phyloP scores from a whole-genome alignment of 2,888 invertebrate species.

The Auanema sp. region DNA sequence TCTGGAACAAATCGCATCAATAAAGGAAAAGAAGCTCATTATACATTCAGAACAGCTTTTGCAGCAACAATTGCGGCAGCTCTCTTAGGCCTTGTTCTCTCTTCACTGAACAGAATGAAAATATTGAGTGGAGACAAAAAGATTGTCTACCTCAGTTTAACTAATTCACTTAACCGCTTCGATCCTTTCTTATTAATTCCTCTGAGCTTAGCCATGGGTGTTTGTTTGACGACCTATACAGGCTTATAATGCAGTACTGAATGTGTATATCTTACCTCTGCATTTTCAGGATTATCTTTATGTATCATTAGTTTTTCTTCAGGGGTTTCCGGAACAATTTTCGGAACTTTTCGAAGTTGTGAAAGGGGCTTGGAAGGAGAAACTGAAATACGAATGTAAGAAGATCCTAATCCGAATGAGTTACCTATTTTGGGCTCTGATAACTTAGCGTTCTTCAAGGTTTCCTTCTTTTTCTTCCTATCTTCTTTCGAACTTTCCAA shows the following conservation, averaged over 20 bases:
- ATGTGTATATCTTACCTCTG: constrained; percentile 7
- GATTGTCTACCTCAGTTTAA: constrained; percentile 21
- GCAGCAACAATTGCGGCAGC: constrained; percentile 19
- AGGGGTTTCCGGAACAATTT: constrained; percentile 38
- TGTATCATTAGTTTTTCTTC: constrained; percentile 33
- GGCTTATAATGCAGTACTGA: background rate
- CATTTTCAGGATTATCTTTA: constrained; percentile 6
- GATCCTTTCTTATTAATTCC: constrained; percentile 21
- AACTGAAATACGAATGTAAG: background rate
- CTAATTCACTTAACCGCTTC: constrained; percentile 31
- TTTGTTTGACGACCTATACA: constrained; percentile 37
- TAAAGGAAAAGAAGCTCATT: background rate
- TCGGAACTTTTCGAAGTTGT: constrained; percentile 75
- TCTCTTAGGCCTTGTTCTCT: constrained; percentile 14
- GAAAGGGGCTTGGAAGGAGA: constrained; percentile 73
- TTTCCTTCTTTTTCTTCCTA: constrained; percentile 6
- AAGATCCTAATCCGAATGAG: too few species aligned
- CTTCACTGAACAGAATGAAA: constrained; percentile 9
- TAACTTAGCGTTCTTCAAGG: too few species aligned
- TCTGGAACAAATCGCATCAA: constrained; percentile 1
- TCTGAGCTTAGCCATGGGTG: constrained; percentile 42
- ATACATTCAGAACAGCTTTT: constrained; percentile 14
- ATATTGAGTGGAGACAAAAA: background rate
- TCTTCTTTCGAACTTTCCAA: constrained; percentile 12
- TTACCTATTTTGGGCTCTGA: too few species aligned